A percentile compares a stretch with the other conserved stretches of the same genome.
Evolutionary conservation across 2,888 invertebrate genomes (phyloP).

Genomic region (Lordiphosa andalusiaca): DNA sequence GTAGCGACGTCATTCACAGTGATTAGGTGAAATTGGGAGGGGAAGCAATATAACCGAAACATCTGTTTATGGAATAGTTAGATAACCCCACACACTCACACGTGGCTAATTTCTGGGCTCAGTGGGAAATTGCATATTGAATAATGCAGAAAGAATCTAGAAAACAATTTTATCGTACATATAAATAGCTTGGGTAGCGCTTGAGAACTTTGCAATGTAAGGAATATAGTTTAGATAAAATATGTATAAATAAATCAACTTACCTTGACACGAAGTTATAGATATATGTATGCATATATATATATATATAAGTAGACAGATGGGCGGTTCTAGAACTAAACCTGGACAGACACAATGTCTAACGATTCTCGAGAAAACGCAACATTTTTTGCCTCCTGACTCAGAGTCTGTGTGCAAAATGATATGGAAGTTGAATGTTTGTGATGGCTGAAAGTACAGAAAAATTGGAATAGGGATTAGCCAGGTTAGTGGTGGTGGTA

Average conservation of each 20-base stretch:
- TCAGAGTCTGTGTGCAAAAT: slow-evolving; percentile 47
- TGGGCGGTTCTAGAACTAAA: slow-evolving; percentile 37
- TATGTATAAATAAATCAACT: slow-evolving; percentile 27
- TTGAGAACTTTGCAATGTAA: slow-evolving; percentile 64
- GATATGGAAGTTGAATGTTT: slow-evolving; percentile 34
- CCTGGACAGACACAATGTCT: slow-evolving; percentile 32
- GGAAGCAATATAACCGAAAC: slow-evolving; percentile 18
- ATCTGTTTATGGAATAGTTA: slow-evolving; percentile 22
- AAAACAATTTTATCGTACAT: neutral
- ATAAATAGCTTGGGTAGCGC: slow-evolving; percentile 1
- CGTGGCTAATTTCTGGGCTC: slow-evolving; percentile 18
- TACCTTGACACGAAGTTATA: slow-evolving; percentile 54
- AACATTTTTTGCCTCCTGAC: slow-evolving; percentile 51
- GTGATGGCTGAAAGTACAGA: slow-evolving; percentile 48
- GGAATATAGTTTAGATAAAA: slow-evolving; percentile 1
- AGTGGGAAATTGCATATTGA: slow-evolving; percentile 31
- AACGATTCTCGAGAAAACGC: slow-evolving; percentile 65
- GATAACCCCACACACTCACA: neutral
- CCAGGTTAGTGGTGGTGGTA: slow-evolving; percentile 16
- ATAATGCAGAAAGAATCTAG: slow-evolving; percentile 21
- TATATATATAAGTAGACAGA: slow-evolving; percentile 36
- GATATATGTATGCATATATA: slow-evolving; percentile 27
- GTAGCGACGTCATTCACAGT: slow-evolving; percentile 38
- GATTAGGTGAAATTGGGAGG: slow-evolving; percentile 28
- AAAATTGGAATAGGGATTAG: slow-evolving; percentile 38